Base-by-base conservation (phyloP, 2,888 invertebrate genomes). In the Pinctada fucata region DNA sequence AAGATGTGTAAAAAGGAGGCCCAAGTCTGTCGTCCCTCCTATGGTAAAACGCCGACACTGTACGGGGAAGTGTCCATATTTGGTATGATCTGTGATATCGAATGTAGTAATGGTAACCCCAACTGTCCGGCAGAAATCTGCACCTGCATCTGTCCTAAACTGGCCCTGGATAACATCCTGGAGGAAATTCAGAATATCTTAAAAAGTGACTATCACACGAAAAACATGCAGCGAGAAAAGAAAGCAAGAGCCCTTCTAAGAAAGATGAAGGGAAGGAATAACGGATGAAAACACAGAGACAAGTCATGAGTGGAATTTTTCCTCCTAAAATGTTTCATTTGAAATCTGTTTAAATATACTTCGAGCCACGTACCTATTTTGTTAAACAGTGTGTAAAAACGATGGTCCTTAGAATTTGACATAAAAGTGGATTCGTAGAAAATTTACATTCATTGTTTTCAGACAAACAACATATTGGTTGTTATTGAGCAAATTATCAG, bases 121-220 rank as follows among this genome's bases (percentile, higher is more conserved):
- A 66, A 74, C 66, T 74, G 74, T 10, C 74, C 74, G n/a, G 74
- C n/a, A 45, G 50, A 74, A 10, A 74, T 67, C 63, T 74, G 74
- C 31, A 63, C 74, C 5, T 74, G 74, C 49, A 45, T 50, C 45
- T 74, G 74, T 66, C 65, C 50, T 3, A 16, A 49, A 74, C 1
- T 58, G 13, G 58, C 6, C 58, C 6, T 58, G 6, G 58, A 58
- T 10, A 10, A 6, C 1, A 58, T 58, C 8, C 13, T 58, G 58
- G 13, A 58, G 58, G 58, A 58, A 58, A 58, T 58, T 6, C 58
- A 58, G 13, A 13, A 6, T 13, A 58, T 58, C 13, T 13, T 58
- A 6, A 58, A 58, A 13, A 6, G 13, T 13, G 13, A 58, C 6
- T 13, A 58, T 13, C 58, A 58, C 58, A 58, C 13, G 6, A 58